Evolutionary conservation across 2,113 vertebrate genomes (phyloP).

Genomic region (Orcinus orca): DNA sequence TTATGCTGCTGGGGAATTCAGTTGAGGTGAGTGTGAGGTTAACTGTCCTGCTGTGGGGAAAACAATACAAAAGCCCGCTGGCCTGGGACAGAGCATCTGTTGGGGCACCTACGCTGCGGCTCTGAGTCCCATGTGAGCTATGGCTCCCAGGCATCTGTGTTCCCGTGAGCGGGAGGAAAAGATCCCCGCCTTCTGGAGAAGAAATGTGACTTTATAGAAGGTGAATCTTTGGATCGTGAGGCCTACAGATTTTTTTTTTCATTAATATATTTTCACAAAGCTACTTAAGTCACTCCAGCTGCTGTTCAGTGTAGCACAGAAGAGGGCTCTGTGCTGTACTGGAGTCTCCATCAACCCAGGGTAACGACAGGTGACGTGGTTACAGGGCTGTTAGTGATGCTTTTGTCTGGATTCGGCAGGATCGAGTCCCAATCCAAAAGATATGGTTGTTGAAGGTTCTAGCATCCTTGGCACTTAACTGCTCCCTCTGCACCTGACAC

Average conservation of each 20-base stretch:
- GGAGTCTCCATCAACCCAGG: background rate
- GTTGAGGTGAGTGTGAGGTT: background rate
- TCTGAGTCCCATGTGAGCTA: background rate
- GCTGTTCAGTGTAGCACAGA: background rate
- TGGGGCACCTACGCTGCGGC: background rate
- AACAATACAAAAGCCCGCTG: background rate
- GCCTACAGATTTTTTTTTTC: background rate
- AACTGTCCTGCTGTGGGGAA: background rate
- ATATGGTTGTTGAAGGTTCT: background rate
- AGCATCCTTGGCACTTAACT: background rate
- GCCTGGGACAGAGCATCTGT: background rate
- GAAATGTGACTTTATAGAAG: background rate
- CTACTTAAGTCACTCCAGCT: background rate
- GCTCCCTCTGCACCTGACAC: background rate
- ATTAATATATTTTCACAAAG: background rate
- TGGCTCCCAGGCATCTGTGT: background rate
- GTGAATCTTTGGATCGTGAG: background rate
- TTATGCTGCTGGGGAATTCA: background rate
- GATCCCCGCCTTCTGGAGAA: background rate
- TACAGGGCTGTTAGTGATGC: background rate
- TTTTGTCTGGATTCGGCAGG: background rate
- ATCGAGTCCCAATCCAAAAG: background rate
- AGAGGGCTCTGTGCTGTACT: background rate
- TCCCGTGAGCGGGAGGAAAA: background rate
- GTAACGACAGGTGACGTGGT: background rate